These are phyloP conservation scores for Hypsopygia costalis DNA, from an alignment of 2,888 invertebrate genomes.

Conservation along the genomic window DNA sequence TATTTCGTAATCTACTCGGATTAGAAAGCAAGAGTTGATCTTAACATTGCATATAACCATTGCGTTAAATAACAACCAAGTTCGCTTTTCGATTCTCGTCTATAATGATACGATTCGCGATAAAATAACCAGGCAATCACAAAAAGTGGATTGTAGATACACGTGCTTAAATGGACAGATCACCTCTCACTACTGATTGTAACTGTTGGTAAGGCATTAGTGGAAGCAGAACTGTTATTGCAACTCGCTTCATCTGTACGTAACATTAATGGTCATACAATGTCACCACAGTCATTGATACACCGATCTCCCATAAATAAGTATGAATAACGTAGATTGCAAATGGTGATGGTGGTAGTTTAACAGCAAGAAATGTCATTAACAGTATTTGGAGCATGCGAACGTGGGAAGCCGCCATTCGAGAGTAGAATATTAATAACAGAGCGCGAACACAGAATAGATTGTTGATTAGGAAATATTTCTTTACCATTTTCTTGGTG, in stretches of 20 bases:
- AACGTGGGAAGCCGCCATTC: slow-evolving; percentile 62
- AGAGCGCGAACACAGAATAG: slow-evolving; percentile 44
- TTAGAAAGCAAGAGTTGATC: slow-evolving; percentile 54
- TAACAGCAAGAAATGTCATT: slow-evolving; percentile 34
- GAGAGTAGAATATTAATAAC: slow-evolving; percentile 46
- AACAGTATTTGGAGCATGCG: slow-evolving; percentile 63
- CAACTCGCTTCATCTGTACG: slow-evolving; percentile 30
- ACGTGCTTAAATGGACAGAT: slow-evolving; percentile 44
- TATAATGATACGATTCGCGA: slow-evolving; percentile 48
- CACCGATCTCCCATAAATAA: slow-evolving; percentile 4
- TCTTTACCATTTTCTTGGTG: slow-evolving; percentile 33
- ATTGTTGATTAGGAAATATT: slow-evolving; percentile 44
- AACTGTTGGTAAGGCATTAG: slow-evolving; percentile 38
- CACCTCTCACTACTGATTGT: slow-evolving; percentile 46
- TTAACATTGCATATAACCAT: slow-evolving; percentile 38
- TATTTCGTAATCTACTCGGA: slow-evolving; percentile 22
- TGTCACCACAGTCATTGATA: neutral
- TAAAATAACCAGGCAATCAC: slow-evolving; percentile 40
- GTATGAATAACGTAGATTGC: slow-evolving; percentile 20
- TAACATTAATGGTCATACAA: slow-evolving; percentile 18
- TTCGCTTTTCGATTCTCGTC: slow-evolving; percentile 56
- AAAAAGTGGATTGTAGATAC: slow-evolving; percentile 44
- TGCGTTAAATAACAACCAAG: slow-evolving; percentile 38
- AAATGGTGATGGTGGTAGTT: slow-evolving; percentile 17
- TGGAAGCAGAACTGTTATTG: slow-evolving; percentile 36